Evolutionary conservation across 2,888 invertebrate genomes (phyloP).

Genomic region (Melangyna quadrimaculata): DNA sequence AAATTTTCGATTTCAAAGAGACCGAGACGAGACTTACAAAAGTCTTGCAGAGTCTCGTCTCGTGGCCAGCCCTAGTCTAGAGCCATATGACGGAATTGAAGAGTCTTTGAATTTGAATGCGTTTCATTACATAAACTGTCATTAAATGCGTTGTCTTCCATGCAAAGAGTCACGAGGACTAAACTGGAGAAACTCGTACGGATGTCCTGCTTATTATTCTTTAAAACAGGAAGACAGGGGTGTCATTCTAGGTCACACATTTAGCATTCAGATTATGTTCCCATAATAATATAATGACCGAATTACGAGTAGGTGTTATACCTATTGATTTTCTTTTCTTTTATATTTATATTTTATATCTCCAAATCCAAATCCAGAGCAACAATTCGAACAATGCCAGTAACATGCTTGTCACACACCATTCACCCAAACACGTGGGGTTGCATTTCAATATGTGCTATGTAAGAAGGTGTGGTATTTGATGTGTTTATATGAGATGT

Average conservation of each 20-base stretch:
- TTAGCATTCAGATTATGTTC: neutral
- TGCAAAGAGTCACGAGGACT: too few species aligned
- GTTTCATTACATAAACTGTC: too few species aligned
- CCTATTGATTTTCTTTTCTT: neutral
- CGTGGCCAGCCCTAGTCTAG: too few species aligned
- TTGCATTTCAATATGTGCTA: neutral
- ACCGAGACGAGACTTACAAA: too few species aligned
- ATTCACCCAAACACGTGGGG: neutral
- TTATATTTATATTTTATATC: neutral
- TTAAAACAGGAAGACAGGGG: too few species aligned
- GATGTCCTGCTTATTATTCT: too few species aligned
- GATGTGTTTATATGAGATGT: neutral
- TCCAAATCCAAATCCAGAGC: neutral
- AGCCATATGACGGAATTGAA: too few species aligned
- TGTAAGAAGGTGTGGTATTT: neutral
- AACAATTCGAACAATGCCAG: neutral
- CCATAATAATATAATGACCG: neutral
- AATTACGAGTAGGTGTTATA: neutral
- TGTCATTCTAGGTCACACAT: constrained; percentile 1
- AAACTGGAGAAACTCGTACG: too few species aligned
- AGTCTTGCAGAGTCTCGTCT: too few species aligned
- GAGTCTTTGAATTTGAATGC: too few species aligned
- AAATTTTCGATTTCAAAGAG: too few species aligned
- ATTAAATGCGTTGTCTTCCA: too few species aligned
- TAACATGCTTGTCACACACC: neutral